Evolutionary conservation across 2,797 vertebrate species (phyloP), one percentile per base, ranked within the genome.

Genomic region (Enteromius mattozi): DNA sequence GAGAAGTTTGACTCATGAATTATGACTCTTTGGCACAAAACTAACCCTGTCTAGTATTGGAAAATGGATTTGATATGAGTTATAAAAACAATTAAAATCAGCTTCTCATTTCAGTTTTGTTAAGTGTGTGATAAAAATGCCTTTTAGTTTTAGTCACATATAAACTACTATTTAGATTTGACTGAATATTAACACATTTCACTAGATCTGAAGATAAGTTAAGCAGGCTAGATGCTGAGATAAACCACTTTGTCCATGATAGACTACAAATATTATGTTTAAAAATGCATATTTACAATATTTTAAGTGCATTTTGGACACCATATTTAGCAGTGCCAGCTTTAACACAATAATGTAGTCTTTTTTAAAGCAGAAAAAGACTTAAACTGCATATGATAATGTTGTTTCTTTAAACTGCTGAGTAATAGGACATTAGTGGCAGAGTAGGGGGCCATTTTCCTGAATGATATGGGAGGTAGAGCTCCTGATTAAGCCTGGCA

Each of bases 341-440:
- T 74, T 30, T 21, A 74, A 33, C 27, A 51, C 27, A 33, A 13
- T 51, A 30, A 27, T 9, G 3, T 6, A 27, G 65, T 13, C 33
- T 40, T 40, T 80, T 69, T 9, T 4, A 3, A 1, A 30, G 14
- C 2, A 17, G 30, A 54, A 68, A 21, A 37, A 33, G 1, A 33
- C 45, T 74, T 74, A 33, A 75, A 75, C 74, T 54, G 19, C 40
- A 74, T 14, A 56, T 65, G 35, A 65, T 61, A 68, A 75, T 42
- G 78, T 74, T 42, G 45, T 69, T 80, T 80, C 33, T 21, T 72
- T 30, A 80, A 80, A 56, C 37, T 49, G 61, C n/a, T 24, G 47
- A 80, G 49, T 76, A 81, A 74, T 27, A 78, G 49, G 30, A 45
- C 72, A 77, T 69, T 37, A 61, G 54, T 70, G 13, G 14, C 19